A percentile compares a stretch with the other conserved stretches of the same genome.
Conservation (phyloP, 2,113 vertebrate genomes). For the Alectura lathami region DNA sequence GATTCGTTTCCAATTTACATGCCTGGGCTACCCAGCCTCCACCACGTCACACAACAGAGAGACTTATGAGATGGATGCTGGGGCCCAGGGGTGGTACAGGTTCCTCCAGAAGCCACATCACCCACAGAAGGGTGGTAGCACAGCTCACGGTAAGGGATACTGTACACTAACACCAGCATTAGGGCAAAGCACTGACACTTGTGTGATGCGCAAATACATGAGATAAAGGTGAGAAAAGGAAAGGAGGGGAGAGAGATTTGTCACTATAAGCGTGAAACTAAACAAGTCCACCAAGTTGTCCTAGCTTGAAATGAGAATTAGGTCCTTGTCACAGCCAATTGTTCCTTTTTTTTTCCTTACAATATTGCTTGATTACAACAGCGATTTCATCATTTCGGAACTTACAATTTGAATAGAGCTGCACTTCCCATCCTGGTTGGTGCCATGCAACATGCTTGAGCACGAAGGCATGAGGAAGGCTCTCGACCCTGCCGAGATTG, state of each 20-base stretch:
- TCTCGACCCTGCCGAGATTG: neutral
- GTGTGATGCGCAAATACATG: fast-evolving
- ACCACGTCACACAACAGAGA: neutral
- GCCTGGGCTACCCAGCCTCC: neutral
- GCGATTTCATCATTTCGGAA: neutral
- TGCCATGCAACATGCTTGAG: fast-evolving
- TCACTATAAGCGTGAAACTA: neutral
- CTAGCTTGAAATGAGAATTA: neutral
- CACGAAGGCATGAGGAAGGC: neutral
- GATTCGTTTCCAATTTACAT: neutral
- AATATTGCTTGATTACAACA: neutral
- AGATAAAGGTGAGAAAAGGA: neutral
- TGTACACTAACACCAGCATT: neutral
- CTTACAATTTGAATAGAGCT: neutral
- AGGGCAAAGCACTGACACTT: neutral
- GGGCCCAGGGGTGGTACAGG: too few species aligned
- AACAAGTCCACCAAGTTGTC: neutral
- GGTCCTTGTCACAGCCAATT: too few species aligned
- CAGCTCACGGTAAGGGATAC: neutral
- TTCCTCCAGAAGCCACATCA: neutral
- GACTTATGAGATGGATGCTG: fast-evolving
- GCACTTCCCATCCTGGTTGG: neutral
- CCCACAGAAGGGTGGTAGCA: neutral
- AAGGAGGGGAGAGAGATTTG: neutral
- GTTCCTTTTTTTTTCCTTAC: neutral